Conservation (phyloP, 2,888 invertebrate species). For the Polyommatus icarus region DNA sequence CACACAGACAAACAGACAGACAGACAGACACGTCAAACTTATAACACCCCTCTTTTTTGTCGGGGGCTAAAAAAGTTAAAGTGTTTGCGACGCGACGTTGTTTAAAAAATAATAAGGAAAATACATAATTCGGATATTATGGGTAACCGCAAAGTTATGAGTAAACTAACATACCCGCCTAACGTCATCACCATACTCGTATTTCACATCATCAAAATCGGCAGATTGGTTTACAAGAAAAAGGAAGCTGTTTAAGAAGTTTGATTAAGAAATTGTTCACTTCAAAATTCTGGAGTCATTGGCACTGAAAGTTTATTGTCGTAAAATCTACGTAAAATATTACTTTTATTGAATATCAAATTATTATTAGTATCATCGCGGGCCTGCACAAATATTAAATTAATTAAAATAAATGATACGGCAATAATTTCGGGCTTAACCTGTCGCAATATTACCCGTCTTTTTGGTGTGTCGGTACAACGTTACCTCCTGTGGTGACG, state of each 20-base stretch:
- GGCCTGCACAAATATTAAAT: background rate
- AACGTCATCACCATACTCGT: background rate
- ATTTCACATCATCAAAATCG: background rate
- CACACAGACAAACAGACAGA: too few species aligned
- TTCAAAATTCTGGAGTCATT: background rate
- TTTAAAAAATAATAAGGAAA: background rate
- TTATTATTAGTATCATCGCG: background rate
- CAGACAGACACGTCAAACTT: too few species aligned
- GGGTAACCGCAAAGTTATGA: background rate
- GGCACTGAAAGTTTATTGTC: background rate
- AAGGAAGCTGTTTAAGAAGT: background rate
- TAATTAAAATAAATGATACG: conserved; percentile 2
- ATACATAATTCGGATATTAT: background rate
- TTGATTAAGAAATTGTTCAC: background rate
- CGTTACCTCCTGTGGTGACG: background rate
- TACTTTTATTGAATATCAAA: background rate
- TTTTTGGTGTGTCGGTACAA: background rate
- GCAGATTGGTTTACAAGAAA: background rate
- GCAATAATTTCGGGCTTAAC: background rate
- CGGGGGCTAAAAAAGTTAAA: too few species aligned
- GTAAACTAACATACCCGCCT: background rate
- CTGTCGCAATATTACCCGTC: background rate
- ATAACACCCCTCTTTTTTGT: too few species aligned
- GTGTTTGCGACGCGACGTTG: background rate
- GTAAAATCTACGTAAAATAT: background rate